Percentiles rank a stretch among this genome's conserved stretches.
Evolutionary conservation across 2,888 invertebrate genomes (phyloP).

Genomic region (Oligia fasciuncula): DNA sequence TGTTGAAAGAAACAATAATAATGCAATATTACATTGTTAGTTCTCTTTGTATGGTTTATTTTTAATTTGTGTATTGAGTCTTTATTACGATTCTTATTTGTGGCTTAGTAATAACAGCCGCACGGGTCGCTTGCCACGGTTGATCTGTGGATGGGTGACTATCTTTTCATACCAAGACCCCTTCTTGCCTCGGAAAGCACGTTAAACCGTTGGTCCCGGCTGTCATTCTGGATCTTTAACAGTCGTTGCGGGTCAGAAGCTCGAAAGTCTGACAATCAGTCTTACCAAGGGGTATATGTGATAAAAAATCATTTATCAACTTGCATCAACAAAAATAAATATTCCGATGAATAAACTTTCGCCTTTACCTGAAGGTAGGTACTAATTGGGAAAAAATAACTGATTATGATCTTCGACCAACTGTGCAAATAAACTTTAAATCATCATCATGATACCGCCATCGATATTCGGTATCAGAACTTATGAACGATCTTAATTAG

Average conservation of each 20-base stretch:
- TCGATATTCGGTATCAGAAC: constrained; percentile 32
- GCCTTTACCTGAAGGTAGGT: background rate
- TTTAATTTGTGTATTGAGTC: background rate
- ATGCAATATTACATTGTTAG: constrained; percentile 33
- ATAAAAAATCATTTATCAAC: no score
- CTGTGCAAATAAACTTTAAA: constrained; percentile 44
- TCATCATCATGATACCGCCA: constrained; percentile 30
- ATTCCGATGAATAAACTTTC: background rate
- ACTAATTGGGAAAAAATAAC: constrained; percentile 26
- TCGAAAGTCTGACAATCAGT: background rate
- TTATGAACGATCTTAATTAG: constrained; percentile 55
- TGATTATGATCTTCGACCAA: constrained; percentile 21
- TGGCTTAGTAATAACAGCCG: background rate
- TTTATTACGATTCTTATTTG: background rate
- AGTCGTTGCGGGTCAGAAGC: background rate
- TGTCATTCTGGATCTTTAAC: background rate
- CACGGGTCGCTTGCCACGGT: background rate
- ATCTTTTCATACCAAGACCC: background rate
- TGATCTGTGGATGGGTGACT: background rate
- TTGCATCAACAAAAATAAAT: background rate
- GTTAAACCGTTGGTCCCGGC: background rate
- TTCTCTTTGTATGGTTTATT: background rate
- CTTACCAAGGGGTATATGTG: background rate
- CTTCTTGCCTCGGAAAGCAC: background rate
- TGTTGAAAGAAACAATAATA: constrained; percentile 18